Percentiles rank a stretch among this genome's conserved stretches.
Evolutionary conservation across 2,113 vertebrate genomes (phyloP).

Genomic region (Aptenodytes patagonicus): DNA sequence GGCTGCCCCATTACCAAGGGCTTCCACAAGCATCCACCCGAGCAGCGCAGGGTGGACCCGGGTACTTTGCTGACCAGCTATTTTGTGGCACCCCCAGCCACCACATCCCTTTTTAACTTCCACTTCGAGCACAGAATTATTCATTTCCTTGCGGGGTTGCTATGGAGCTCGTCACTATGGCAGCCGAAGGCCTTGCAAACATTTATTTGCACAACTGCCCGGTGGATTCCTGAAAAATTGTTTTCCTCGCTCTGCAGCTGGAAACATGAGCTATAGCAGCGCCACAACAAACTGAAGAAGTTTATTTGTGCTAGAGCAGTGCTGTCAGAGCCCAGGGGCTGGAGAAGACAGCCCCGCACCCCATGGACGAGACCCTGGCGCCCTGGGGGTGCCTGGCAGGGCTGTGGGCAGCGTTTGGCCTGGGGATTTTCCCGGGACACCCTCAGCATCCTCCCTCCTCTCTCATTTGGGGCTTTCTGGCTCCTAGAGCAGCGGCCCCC

Average conservation of each 20-base stretch:
- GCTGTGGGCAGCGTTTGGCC: not conserved
- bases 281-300: not conserved
- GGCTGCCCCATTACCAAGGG: not conserved
- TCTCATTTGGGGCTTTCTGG: not conserved
- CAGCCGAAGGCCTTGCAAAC: conserved; percentile 24
- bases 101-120: not conserved
- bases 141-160: conserved; percentile 44
- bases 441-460: not conserved
- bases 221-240: not conserved
- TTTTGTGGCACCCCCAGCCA: not conserved
- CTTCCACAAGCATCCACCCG: not conserved
- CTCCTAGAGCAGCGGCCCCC: rapidly evolving
- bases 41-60: not conserved
- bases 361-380: not conserved
- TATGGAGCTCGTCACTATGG: conserved; percentile 40
- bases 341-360: not conserved
- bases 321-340: not conserved
- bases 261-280: not conserved
- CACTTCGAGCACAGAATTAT: conserved; percentile 5
- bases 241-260: conserved; percentile 30
- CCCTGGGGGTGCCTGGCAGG: not conserved
- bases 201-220: not conserved
- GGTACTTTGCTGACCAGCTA: not conserved
- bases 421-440: not conserved
- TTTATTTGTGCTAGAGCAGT: not conserved